Conservation (phyloP, 2,113 vertebrate genomes). For the Strix uralensis region DNA sequence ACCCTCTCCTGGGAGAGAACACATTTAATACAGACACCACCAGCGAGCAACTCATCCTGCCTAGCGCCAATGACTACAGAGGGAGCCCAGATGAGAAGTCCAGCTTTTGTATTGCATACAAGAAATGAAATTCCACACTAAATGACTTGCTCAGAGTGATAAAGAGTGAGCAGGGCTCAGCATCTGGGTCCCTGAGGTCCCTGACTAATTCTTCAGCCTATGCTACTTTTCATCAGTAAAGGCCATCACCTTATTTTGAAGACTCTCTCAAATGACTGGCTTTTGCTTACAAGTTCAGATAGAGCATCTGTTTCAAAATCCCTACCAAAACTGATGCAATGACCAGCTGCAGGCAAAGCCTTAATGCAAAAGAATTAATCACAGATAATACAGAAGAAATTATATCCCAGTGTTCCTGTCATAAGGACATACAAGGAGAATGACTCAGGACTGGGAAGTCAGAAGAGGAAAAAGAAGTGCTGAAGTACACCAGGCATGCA, state of each 20-base stretch:
- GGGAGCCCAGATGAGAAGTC: background rate
- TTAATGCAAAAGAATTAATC: background rate
- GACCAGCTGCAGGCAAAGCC: background rate
- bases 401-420: fast-evolving
- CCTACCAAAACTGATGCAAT: fast-evolving
- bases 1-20: background rate
- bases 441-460: background rate
- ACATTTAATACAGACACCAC: background rate
- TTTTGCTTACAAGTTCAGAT: background rate
- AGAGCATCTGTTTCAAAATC: background rate
- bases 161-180: background rate
- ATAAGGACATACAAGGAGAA: background rate
- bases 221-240: background rate
- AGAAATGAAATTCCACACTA: background rate
- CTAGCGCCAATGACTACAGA: background rate
- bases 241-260: background rate
- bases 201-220: background rate
- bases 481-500: background rate
- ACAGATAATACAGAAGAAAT: background rate
- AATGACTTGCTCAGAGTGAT: background rate
- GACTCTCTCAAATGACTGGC: background rate
- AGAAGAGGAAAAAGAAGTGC: background rate
- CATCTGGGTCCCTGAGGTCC: background rate
- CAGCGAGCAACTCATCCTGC: background rate
- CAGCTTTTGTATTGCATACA: background rate